Base-by-base conservation (phyloP, 2,888 invertebrate genomes). In the Latrodectus hesperus region DNA sequence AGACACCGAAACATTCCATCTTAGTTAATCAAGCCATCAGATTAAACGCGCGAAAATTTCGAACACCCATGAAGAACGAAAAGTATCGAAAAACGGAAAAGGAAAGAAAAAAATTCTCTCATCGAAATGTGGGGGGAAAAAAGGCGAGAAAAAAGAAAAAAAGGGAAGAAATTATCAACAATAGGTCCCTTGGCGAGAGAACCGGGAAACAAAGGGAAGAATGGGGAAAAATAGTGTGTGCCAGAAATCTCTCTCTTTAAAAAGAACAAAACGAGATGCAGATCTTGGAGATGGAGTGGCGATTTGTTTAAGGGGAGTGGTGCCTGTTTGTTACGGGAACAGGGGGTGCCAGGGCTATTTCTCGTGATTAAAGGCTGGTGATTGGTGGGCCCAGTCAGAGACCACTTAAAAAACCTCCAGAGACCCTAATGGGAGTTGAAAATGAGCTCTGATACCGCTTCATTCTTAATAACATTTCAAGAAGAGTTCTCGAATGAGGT, bases 281-380 rank as follows among this genome's bases (percentile, higher is more conserved):
- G 75, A 77, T 65, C 65, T 51, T 77, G 38, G 38, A 38, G 38
- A 38, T 84, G 67, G 55, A 79, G 60, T 55, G 79, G 84, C 84
- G 84, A 85, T 85, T 85, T 85, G 84, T 79, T 85, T 78, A 74
- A 79, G 79, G 38, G n/a, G 84, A 79, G 55, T 67, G 81, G 68
- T 67, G 49, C 68, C 73, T 67, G 84, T 73, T 73, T 68, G 78
- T 85, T 73, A 38, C 17, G n/a, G 51, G 64, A 38, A 4, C 5
- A 38, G 14, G 52, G 70, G 52, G 51, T 38, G 64, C 26, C 84
- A 79, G 79, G 55, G 84, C 79, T 68, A 85, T 85, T 85, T 85
- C 84, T 85, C 84, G 79, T 85, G 84, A 85, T 85, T 85, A 85
- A 85, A 85, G 78, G 65, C 17, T 38, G 75, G 82, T 82, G 82